Conservation (phyloP, 2,797 vertebrate genomes). For the Phrynocephalus forsythii region DNA sequence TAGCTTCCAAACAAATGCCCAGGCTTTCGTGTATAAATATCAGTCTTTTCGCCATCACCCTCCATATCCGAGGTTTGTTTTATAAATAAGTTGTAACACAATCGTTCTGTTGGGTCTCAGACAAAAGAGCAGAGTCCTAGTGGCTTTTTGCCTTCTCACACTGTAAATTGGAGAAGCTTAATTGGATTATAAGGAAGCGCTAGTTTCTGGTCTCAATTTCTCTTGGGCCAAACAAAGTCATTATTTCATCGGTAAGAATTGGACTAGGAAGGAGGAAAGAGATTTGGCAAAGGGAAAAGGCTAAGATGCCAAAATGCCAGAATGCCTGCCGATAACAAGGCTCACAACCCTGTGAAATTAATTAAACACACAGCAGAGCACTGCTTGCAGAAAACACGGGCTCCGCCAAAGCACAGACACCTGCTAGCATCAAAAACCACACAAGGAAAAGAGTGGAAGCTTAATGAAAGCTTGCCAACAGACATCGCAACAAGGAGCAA, state of each 20-base stretch:
- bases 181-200: constrained; percentile 56
- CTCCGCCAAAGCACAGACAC: neutral
- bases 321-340: neutral
- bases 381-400: neutral
- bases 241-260: constrained; percentile 42
- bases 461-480: neutral
- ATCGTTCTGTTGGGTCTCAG: constrained; percentile 20
- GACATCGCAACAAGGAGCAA: rapidly evolving
- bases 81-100: constrained; percentile 37
- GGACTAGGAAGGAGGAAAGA: constrained; percentile 44
- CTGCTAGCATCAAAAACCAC: neutral
- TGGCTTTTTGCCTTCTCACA: constrained; percentile 45
- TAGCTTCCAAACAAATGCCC: constrained; percentile 32
- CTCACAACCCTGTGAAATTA: constrained; percentile 43
- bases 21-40: constrained; percentile 50
- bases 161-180: constrained; percentile 46
- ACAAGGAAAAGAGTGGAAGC: neutral
- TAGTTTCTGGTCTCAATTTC: constrained; percentile 28
- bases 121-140: constrained; percentile 60
- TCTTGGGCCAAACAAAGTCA: neutral
- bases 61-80: constrained; percentile 14
- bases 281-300: neutral
- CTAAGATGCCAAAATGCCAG: neutral
- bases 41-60: constrained; percentile 13
- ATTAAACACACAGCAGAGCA: neutral